Percentiles rank a stretch among this genome's conserved stretches.
Conservation (phyloP, 92 coral and sea anemone species). For the Phenganax subtilis region DNA sequence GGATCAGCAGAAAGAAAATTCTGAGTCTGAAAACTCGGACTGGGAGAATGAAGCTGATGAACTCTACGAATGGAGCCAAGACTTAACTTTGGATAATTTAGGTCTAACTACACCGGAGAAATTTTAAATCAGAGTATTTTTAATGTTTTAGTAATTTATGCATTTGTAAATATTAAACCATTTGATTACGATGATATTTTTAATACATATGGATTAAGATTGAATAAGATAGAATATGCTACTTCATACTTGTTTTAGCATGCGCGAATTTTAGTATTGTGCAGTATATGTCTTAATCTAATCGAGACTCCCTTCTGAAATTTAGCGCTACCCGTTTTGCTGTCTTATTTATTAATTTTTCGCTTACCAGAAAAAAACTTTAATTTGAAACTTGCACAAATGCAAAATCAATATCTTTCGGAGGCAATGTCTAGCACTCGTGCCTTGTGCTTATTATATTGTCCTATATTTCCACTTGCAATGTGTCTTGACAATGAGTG, state of each 20-base stretch:
- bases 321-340: too few species aligned
- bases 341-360: too few species aligned
- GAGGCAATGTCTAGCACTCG: too few species aligned
- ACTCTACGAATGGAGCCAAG: slow-evolving; percentile 93
- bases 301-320: too few species aligned
- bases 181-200: neutral
- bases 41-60: slow-evolving; percentile 99
- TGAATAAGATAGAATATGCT: neutral
- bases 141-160: neutral
- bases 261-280: too few species aligned
- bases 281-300: too few species aligned
- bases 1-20: slow-evolving; percentile 37
- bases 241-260: neutral
- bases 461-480: too few species aligned
- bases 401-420: too few species aligned
- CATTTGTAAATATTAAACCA: neutral
- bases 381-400: too few species aligned
- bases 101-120: slow-evolving; percentile 56
- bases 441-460: too few species aligned
- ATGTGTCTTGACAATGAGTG: too few species aligned
- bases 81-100: slow-evolving; percentile 74
- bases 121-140: neutral
- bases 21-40: slow-evolving; percentile 63
- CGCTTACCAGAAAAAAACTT: too few species aligned
- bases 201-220: neutral